Percentiles rank a stretch among this genome's conserved stretches.
phyloP scores from a whole-genome alignment of 2,888 invertebrate species.

The Lasioglossum leucozonium region DNA sequence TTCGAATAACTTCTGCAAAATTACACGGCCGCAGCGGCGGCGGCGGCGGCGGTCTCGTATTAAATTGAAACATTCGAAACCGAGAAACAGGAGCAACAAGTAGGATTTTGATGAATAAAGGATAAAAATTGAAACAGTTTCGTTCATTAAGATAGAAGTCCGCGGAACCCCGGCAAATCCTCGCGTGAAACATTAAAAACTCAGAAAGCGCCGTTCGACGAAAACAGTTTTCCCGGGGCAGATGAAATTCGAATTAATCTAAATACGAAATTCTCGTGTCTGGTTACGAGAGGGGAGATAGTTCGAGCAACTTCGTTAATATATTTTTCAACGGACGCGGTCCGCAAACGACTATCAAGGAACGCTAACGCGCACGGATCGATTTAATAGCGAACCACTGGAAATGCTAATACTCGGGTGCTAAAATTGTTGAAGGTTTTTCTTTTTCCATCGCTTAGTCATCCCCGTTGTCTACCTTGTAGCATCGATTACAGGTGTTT shows the following conservation, averaged over 20 bases:
- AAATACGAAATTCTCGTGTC: background rate
- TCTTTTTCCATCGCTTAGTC: background rate
- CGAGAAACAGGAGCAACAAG: background rate
- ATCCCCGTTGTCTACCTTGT: background rate
- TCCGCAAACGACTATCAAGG: background rate
- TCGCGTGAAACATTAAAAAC: background rate
- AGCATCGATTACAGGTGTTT: background rate
- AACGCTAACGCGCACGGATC: background rate
- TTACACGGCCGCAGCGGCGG: background rate
- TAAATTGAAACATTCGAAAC: background rate
- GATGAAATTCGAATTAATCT: background rate
- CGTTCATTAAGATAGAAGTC: background rate
- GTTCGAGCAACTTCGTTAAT: background rate
- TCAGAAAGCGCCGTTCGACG: background rate
- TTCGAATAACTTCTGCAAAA: background rate
- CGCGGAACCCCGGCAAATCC: background rate
- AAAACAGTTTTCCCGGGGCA: background rate
- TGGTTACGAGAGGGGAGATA: background rate
- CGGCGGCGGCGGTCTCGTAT: background rate
- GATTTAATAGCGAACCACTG: background rate
- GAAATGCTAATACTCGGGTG: background rate
- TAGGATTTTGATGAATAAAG: background rate
- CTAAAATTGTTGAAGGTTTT: background rate
- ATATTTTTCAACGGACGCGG: background rate
- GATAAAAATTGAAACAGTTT: background rate